Conservation (phyloP, 1,140 invertebrate species). For the Anthonomus grandis region DNA sequence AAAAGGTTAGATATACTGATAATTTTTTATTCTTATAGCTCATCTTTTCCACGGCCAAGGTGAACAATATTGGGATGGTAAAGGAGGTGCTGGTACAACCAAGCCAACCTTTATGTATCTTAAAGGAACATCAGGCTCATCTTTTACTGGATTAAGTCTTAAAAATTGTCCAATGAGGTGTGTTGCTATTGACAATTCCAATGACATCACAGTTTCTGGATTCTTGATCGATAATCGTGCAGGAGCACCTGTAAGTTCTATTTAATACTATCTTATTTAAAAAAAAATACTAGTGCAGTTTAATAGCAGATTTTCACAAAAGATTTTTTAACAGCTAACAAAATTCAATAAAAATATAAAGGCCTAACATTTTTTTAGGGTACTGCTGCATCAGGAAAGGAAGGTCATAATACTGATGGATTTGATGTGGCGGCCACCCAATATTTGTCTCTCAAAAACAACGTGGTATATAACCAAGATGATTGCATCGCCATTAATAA, state of each 20-base stretch:
- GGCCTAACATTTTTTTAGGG: too few relatives aligned
- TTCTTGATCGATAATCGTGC: slow-evolving; percentile 7
- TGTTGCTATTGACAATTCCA: slow-evolving; percentile 5
- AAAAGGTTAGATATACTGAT: too few relatives aligned
- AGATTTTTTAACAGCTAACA: too few relatives aligned
- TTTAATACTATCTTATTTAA: neutral
- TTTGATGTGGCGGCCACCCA: neutral
- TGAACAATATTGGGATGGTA: slow-evolving; percentile 7
- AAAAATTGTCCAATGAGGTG: slow-evolving; percentile 3
- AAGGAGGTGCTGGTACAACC: neutral
- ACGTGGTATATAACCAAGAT: slow-evolving; percentile 8
- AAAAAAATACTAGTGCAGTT: neutral
- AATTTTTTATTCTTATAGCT: neutral
- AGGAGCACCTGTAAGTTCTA: neutral
- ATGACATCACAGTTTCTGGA: neutral
- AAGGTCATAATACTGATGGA: slow-evolving; percentile 11
- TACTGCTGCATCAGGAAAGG: too few relatives aligned
- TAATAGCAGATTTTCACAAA: too few relatives aligned
- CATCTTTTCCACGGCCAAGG: slow-evolving; percentile 5
- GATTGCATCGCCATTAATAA: slow-evolving; percentile 13
- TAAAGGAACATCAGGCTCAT: slow-evolving; percentile 1
- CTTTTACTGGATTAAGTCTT: neutral
- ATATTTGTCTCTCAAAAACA: neutral
- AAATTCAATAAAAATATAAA: too few relatives aligned
- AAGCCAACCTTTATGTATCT: slow-evolving; percentile 8